These are phyloP conservation scores for Drosophila meridiana DNA, from an alignment of 2,888 invertebrate species.

Conservation along the genomic window DNA sequence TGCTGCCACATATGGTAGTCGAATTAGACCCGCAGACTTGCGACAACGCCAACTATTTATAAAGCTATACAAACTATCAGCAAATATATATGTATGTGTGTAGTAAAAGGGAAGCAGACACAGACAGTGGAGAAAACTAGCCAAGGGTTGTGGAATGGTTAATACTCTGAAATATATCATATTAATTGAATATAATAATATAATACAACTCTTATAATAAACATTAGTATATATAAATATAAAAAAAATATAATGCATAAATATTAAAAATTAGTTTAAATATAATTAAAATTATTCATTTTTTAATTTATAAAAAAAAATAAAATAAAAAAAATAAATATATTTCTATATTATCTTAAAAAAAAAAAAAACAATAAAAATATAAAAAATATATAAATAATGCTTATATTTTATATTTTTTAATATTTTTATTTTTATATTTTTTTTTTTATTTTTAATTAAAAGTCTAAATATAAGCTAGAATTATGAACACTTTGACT, in stretches of 20 bases:
- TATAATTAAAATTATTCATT: too few relatives aligned
- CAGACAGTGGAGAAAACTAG: neutral
- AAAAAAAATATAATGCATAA: neutral
- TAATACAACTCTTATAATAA: too few relatives aligned
- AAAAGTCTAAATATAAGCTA: too few relatives aligned
- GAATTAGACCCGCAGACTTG: slow-evolving; percentile 50
- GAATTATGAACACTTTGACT: too few relatives aligned
- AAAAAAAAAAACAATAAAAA: too few relatives aligned
- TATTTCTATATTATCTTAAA: too few relatives aligned
- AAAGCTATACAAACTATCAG: slow-evolving; percentile 61
- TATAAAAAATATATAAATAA: too few relatives aligned
- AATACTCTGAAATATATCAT: slow-evolving; percentile 7
- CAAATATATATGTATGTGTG: slow-evolving; percentile 29
- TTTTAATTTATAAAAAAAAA: too few relatives aligned
- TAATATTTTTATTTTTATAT: too few relatives aligned
- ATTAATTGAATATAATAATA: neutral
- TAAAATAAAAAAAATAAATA: too few relatives aligned
- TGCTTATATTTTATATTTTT: too few relatives aligned
- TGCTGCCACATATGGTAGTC: slow-evolving; percentile 44
- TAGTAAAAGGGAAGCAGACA: slow-evolving; percentile 14
- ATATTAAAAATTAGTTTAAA: neutral
- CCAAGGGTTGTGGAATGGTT: neutral
- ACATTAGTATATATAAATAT: neutral
- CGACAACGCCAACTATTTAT: slow-evolving; percentile 49
- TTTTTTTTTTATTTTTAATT: too few relatives aligned